These are phyloP conservation scores for Tinea semifulvella DNA, from an alignment of 2,888 invertebrate genomes.

Conservation along the genomic window DNA sequence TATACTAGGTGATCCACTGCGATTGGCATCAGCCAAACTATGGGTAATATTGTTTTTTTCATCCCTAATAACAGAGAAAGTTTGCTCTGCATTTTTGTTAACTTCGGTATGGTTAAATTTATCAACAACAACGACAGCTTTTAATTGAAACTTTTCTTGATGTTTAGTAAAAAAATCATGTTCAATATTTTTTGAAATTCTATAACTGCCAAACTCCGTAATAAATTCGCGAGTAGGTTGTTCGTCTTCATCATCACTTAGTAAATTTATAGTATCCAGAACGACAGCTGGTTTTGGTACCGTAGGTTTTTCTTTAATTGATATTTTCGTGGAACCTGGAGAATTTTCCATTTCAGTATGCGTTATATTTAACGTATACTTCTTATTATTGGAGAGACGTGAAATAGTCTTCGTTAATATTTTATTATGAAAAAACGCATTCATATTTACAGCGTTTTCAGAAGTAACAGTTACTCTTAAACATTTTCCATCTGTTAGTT, in stretches of 20 bases:
- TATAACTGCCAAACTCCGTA: conserved; percentile 43
- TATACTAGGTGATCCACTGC: background rate
- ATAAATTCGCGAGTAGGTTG: conserved; percentile 21
- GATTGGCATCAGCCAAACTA: no score
- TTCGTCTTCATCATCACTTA: conserved; percentile 50
- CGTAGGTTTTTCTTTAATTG: background rate
- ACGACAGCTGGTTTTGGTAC: conserved; percentile 6
- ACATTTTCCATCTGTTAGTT: background rate
- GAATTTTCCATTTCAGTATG: no score
- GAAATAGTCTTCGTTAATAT: background rate
- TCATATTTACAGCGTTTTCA: background rate
- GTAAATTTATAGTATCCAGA: conserved; percentile 42
- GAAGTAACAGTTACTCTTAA: background rate
- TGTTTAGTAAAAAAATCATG: conserved; percentile 29
- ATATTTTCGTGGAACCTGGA: background rate
- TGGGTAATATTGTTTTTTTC: no score
- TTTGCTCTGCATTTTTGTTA: no score
- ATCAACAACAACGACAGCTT: conserved; percentile 23
- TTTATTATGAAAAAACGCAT: background rate
- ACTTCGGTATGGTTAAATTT: background rate
- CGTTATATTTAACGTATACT: conserved; percentile 1
- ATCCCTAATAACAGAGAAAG: background rate
- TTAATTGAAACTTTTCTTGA: conserved; percentile 34
- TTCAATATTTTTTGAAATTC: conserved; percentile 24
- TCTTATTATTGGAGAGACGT: background rate